Conservation (phyloP, 2,113 vertebrate genomes). For the Notothenia rossii region DNA sequence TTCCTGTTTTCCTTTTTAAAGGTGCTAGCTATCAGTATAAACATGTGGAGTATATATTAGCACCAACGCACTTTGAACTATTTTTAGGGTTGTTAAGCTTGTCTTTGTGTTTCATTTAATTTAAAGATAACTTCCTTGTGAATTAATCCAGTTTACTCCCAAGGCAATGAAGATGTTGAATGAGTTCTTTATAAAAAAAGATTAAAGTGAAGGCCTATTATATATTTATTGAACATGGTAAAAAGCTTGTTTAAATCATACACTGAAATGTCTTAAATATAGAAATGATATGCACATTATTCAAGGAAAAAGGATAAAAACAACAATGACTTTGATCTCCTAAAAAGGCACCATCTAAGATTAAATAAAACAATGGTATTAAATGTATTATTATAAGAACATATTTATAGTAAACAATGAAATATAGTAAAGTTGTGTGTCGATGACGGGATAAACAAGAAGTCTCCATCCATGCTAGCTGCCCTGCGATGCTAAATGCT, state of each 20-base stretch:
- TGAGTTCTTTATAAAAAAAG: background rate
- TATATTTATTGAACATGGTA: background rate
- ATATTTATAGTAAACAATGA: no score
- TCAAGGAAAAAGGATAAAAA: background rate
- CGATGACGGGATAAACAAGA: no score
- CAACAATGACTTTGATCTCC: no score
- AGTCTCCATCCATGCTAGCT: background rate
- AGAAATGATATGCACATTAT: background rate
- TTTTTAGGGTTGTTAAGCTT: background rate
- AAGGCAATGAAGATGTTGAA: background rate
- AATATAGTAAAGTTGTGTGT: no score
- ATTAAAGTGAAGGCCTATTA: background rate
- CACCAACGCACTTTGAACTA: background rate
- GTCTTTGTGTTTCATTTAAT: background rate
- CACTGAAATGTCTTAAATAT: background rate
- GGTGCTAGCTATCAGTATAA: background rate
- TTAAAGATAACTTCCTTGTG: background rate
- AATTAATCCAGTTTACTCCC: constrained; percentile 5
- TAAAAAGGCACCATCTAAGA: background rate
- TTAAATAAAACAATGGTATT: background rate
- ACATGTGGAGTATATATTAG: background rate
- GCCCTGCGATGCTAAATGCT: background rate
- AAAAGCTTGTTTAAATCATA: background rate
- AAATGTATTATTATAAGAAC: background rate
- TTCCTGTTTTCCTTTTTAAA: background rate